Evolutionary conservation across 1,140 invertebrate genomes (phyloP), one percentile per base, ranked within the genome.

Genomic region (Platyscapa corneri): DNA sequence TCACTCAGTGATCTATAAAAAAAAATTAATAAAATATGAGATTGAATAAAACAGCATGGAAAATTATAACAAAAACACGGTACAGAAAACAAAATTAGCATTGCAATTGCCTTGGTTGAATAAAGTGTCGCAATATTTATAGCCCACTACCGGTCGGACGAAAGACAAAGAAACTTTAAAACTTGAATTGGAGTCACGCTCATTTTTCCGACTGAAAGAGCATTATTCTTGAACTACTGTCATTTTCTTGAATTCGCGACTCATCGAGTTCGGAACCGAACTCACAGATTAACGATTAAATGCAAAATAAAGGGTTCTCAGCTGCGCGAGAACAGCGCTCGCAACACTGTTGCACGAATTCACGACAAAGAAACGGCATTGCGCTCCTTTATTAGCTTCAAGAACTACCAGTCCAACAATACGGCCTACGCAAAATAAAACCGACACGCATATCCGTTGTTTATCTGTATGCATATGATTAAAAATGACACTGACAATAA

Each of bases 1-100:
- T 83, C 20, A 72, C 27, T 67, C 39, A 49, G 60, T 74, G 87
- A 84, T 64, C 86, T 86, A 32, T 20, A 79, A 87, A 56, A 3
- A 82, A 85, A 76, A 39, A 65, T 20, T 12, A 56, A 64, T 20
- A 67, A n/a, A 16, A 10, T 1, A 7, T 8, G 2, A 20, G 6
- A 37, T 27, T 27, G 7, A 60, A 37, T 78, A 18, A 27, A 0
- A 74, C 20, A 20, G 5, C 70, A 6, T n/a, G n/a, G n/a, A 60
- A 10, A 49, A 76, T 64, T 20, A 37, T 12, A 78, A 20, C 6
- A 86, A 56, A 14, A 49, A 56, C 0, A 67, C 6, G 12, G 6
- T 12, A 42, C 60, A 23, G 46, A 42, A 37, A 75, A 84, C n/a
- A 30, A 16, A 39, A 76, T 83, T 76, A 56, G n/a, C 67, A 82